Evolutionary conservation across 2,797 vertebrate genomes (phyloP).

Genomic region (Geotrypetes seraphini): DNA sequence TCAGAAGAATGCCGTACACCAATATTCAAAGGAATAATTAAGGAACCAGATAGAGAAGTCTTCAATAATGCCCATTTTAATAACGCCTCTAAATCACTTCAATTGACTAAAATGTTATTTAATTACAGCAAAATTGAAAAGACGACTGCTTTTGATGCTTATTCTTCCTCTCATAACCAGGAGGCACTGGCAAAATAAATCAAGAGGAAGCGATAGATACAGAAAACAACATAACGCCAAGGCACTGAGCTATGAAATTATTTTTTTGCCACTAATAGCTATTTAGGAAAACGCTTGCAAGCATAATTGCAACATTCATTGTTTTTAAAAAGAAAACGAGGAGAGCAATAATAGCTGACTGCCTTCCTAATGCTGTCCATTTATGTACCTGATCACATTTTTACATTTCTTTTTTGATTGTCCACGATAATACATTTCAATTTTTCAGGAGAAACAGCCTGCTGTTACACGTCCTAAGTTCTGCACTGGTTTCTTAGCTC

Average conservation of each 20-base stretch:
- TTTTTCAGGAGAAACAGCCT: no score
- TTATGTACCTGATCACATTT: no score
- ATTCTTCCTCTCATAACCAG: background rate
- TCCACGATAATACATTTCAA: no score
- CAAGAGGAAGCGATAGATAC: no score
- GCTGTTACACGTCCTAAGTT: no score
- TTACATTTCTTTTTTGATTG: no score
- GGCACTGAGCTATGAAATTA: no score
- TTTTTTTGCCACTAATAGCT: no score
- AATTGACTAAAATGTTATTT: slow-evolving; percentile 1
- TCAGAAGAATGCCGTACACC: slow-evolving; percentile 11
- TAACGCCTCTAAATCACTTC: slow-evolving; percentile 1
- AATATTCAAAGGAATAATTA: background rate
- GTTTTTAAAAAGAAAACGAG: background rate
- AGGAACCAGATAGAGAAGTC: background rate
- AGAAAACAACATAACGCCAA: no score
- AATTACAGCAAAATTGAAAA: background rate
- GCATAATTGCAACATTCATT: background rate
- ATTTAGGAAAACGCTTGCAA: background rate
- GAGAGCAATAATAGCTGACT: no score
- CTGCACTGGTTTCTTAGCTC: no score
- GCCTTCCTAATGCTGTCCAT: no score
- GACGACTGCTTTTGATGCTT: fast-evolving
- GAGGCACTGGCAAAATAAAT: background rate
- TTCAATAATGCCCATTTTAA: background rate